A percentile compares a stretch with the other conserved stretches of the same genome.
These are phyloP conservation scores for Naja naja DNA, from an alignment of 2,113 vertebrate species.

Conservation along the genomic window DNA sequence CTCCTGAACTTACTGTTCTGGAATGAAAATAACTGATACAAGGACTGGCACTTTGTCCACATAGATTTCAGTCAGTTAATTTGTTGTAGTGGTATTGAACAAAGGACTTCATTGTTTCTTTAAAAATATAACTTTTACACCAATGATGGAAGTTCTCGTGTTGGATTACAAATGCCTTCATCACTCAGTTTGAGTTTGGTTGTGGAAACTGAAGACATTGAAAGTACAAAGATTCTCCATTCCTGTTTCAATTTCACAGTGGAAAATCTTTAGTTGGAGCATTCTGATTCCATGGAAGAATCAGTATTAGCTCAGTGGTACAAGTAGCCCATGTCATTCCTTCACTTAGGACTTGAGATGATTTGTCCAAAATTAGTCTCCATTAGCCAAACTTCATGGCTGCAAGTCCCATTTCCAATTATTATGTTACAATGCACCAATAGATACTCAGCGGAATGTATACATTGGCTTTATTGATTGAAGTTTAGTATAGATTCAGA, in stretches of 20 bases:
- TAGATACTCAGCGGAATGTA: neutral
- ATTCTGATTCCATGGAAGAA: neutral
- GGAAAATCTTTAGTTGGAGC: neutral
- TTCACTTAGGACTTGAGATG: neutral
- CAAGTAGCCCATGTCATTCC: neutral
- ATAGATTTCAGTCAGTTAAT: neutral
- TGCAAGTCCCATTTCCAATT: neutral
- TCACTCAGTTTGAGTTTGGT: neutral
- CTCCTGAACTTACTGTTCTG: neutral
- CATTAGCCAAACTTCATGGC: neutral
- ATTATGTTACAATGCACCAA: neutral
- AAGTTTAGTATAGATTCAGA: neutral
- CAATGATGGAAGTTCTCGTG: neutral
- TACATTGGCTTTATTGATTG: neutral
- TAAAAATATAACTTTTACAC: constrained; percentile 10
- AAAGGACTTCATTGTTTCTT: neutral
- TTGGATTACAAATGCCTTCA: neutral
- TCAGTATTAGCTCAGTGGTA: neutral
- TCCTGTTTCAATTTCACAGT: neutral
- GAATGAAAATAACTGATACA: neutral
- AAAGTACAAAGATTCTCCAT: neutral
- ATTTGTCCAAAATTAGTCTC: neutral
- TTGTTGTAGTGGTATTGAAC: neutral
- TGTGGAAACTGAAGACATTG: neutral
- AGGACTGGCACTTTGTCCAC: neutral